Evolutionary conservation across 2,113 vertebrate genomes (phyloP).

Genomic region (Xenotilapia leptura): DNA sequence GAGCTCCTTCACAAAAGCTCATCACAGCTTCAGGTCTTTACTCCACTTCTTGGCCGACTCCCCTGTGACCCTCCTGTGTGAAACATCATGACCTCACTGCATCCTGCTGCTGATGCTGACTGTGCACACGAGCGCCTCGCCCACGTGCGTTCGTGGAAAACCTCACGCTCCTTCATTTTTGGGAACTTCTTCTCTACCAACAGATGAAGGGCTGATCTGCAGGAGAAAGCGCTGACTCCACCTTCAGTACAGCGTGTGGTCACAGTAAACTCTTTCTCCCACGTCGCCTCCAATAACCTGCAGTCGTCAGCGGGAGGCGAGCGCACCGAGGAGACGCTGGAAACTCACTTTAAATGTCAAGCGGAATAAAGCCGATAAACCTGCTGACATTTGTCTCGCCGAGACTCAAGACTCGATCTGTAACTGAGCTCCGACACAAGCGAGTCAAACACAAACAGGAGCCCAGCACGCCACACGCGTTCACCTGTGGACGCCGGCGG

Average conservation of each 20-base stretch:
- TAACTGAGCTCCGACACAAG: neutral
- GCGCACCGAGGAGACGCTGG: neutral
- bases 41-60: rapidly evolving
- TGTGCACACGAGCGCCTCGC: rapidly evolving
- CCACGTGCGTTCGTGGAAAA: rapidly evolving
- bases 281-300: neutral
- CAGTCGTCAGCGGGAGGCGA: neutral
- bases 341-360: neutral
- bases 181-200: no score
- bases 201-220: no score
- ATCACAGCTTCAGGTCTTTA: neutral
- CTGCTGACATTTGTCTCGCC: neutral
- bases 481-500: neutral
- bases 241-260: neutral
- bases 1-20: neutral
- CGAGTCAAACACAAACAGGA: neutral
- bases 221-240: neutral
- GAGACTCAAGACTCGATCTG: neutral
- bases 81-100: rapidly evolving
- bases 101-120: neutral
- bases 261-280: neutral
- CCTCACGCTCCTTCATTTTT: neutral
- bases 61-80: neutral
- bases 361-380: neutral
- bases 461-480: neutral